Evolutionary conservation across 2,888 invertebrate genomes (phyloP), one percentile per base, ranked within the genome.

Genomic region (Polydrusus cervinus): DNA sequence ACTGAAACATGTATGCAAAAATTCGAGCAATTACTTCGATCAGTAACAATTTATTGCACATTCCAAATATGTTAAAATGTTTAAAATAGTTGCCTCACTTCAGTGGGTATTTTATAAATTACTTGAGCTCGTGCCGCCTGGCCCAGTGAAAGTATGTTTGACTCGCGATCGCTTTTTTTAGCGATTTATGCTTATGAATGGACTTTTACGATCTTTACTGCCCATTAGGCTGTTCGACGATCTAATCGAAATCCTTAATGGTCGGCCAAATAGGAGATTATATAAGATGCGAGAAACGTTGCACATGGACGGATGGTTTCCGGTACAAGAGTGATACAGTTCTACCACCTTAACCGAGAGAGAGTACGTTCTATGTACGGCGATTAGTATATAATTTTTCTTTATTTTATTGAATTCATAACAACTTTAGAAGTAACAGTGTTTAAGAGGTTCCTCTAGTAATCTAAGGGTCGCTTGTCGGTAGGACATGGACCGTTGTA

Each of bases 171-270:
- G 73, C 70, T 78, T 78, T 78, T 78, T 78, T 65, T 45, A 73
- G 64, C 78, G 78, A 78, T 78, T 78, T 78, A 78, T 78, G 78
- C 73, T 78, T 78, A 78, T 78, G 78, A 78, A 78, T 78, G 78
- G 75, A 78, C 78, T 75, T 75, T 78, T 78, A 75, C 78, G 78
- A 78, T 75, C 66, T 75, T 78, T 78, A 78, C 75, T 75, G 78
- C 72, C 78, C 73, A 78, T 78, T 77, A 75, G 75, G 75, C 78
- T 61, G 53, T 75, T 78, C 78, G 71, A 70, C 78, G 78, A 78
- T 78, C 75, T 78, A 78, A 78, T 78, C 78, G 78, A 75, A 75
- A 34, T 70, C 73, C 53, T 67, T 77, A 71, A 74, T 71, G 71
- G 77, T 20, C 68, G 62, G 43, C 77, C 45, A 64, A 77, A 74